Evolutionary conservation across 2,888 invertebrate genomes (phyloP).

Genomic region (Epirrita christyi): DNA sequence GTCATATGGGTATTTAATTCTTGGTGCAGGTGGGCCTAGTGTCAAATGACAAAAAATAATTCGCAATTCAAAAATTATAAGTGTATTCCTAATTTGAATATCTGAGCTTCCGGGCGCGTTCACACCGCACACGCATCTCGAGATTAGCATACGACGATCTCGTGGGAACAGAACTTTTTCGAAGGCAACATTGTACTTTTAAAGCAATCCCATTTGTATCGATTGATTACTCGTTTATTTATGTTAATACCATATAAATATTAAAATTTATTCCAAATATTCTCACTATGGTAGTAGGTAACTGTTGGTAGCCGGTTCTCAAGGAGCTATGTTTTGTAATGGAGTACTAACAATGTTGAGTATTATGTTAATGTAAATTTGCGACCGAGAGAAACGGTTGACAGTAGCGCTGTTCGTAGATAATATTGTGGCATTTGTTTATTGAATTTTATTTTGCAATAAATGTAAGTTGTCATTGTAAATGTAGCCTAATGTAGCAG

Average conservation of each 20-base stretch:
- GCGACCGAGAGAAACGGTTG: constrained; percentile 20
- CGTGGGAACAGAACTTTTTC: constrained; percentile 62
- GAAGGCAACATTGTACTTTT: constrained; percentile 30
- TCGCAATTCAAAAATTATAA: constrained; percentile 28
- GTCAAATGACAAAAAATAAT: background rate
- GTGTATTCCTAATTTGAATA: constrained; percentile 59
- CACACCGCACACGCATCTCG: constrained; percentile 41
- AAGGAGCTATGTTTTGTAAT: constrained; percentile 38
- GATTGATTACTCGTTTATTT: constrained; percentile 63
- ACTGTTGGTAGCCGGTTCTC: constrained; percentile 34
- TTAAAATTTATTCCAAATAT: constrained; percentile 47
- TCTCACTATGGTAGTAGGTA: constrained; percentile 37
- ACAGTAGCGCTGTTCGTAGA: background rate
- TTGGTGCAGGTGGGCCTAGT: background rate
- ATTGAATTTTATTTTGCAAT: constrained; percentile 13
- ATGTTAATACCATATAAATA: constrained; percentile 55
- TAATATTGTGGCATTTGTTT: constrained; percentile 14
- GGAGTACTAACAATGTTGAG: constrained; percentile 32
- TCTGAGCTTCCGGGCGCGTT: constrained; percentile 56
- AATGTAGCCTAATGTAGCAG: constrained; percentile 5
- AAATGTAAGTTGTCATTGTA: constrained; percentile 11
- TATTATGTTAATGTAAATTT: constrained; percentile 40
- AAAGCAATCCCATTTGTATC: constrained; percentile 43
- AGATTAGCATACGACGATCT: constrained; percentile 63
- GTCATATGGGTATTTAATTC: background rate